phyloP scores from a whole-genome alignment of 1,140 invertebrate species.

The Drosophila bifasciata region DNA sequence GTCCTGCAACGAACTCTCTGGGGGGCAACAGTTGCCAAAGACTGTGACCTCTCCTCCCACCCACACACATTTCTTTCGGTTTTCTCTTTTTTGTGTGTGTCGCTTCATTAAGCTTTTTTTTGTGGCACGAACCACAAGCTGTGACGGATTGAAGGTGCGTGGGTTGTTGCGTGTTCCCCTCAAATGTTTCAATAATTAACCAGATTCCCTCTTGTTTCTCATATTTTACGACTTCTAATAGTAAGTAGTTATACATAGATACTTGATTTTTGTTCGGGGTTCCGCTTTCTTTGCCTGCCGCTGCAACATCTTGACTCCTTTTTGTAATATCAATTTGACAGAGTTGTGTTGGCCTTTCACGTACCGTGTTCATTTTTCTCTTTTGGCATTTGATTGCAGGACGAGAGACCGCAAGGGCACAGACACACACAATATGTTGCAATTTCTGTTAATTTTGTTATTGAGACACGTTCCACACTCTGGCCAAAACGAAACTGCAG shows the following conservation, averaged over 20 bases:
- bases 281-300: not conserved
- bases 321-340: slow-evolving; percentile 60
- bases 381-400: slow-evolving; percentile 57
- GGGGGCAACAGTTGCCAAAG: slow-evolving; percentile 72
- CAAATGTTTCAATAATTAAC: slow-evolving; percentile 31
- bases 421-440: slow-evolving; percentile 66
- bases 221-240: no score
- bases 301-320: slow-evolving; percentile 46
- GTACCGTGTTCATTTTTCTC: slow-evolving; percentile 43
- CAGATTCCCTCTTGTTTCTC: no score
- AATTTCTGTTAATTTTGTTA: slow-evolving; percentile 82
- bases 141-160: slow-evolving; percentile 53
- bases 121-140: slow-evolving; percentile 52
- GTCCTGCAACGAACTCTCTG: slow-evolving; percentile 54
- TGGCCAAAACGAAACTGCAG: slow-evolving; percentile 47
- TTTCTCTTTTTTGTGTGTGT: slow-evolving; percentile 5
- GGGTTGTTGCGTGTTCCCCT: no score
- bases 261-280: not conserved
- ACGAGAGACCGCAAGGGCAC: slow-evolving; percentile 4
- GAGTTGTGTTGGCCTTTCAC: slow-evolving; percentile 47
- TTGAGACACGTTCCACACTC: slow-evolving; percentile 73
- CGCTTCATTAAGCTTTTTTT: slow-evolving; percentile 70
- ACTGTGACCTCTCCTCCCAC: slow-evolving; percentile 46
- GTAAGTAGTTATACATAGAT: no score
- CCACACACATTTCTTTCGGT: not conserved